Evolutionary conservation across 2,797 vertebrate species (phyloP).

Genomic region (Falco concolor): DNA sequence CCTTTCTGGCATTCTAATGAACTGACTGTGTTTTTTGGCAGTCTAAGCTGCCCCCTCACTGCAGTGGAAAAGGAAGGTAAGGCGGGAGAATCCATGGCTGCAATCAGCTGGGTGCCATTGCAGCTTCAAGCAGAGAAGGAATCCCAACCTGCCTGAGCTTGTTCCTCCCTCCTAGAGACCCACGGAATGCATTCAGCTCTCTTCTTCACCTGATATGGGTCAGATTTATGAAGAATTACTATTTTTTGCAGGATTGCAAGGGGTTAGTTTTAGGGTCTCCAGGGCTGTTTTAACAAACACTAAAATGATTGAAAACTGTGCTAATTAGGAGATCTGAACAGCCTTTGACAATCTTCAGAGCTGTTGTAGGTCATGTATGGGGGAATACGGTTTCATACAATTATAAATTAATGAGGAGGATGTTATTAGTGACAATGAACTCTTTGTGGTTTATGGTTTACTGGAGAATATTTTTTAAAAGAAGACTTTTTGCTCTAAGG

Average conservation of each 20-base stretch:
- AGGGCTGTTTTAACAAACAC: background rate
- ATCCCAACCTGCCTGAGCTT: background rate
- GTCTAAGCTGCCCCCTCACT: background rate
- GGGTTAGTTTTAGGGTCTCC: background rate
- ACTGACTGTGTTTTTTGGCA: background rate
- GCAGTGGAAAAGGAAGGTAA: background rate
- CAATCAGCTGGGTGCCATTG: background rate
- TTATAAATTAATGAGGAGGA: slow-evolving; percentile 24
- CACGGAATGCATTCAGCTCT: background rate
- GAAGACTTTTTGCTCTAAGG: background rate
- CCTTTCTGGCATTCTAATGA: background rate
- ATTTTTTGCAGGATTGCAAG: background rate
- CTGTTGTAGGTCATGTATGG: background rate
- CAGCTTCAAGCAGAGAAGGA: background rate
- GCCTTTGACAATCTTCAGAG: background rate
- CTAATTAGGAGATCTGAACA: background rate
- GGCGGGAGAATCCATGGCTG: background rate
- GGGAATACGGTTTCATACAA: background rate
- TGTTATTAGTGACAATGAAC: slow-evolving; percentile 9
- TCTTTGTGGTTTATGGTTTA: slow-evolving; percentile 8
- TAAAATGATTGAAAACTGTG: background rate
- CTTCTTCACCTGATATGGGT: background rate
- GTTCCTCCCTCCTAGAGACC: background rate
- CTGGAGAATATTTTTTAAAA: slow-evolving; percentile 17
- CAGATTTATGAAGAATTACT: background rate